These are phyloP conservation scores for Pseudorhiza aurosa DNA, from an alignment of 30 jellyfish, hydroid and myxozoan species.

Conservation along the genomic window DNA sequence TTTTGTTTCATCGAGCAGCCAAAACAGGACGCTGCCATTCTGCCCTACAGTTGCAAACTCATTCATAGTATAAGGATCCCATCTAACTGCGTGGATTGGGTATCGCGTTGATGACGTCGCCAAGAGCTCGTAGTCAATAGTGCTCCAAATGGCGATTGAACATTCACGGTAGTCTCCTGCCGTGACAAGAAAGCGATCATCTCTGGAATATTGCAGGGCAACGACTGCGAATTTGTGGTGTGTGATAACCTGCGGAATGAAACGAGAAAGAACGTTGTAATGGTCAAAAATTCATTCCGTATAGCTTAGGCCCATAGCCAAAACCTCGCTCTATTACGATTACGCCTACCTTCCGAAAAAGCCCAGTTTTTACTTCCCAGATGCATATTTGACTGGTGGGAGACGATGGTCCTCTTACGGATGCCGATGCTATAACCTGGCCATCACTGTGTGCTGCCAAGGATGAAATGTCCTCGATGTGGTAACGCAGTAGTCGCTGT, in stretches of 20 bases:
- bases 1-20: constrained; percentile 84
- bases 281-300: too few relatives aligned
- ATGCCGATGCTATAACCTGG: constrained; percentile 83
- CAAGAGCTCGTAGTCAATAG: constrained; percentile 54
- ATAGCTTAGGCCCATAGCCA: too few relatives aligned
- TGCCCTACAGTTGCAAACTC: constrained; percentile 92
- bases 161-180: constrained; percentile 83
- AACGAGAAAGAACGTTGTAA: too few relatives aligned
- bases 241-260: constrained; percentile 49
- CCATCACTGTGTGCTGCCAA: constrained; percentile 91
- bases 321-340: too few relatives aligned
- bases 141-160: constrained; percentile 83
- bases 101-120: constrained; percentile 66
- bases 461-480: constrained; percentile 85
- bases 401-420: constrained; percentile 59
- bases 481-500: constrained; percentile 69
- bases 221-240: constrained; percentile 63
- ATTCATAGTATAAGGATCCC: constrained; percentile 93
- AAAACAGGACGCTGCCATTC: constrained; percentile 75
- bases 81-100: constrained; percentile 75
- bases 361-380: constrained; percentile 78
- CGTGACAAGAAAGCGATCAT: constrained; percentile 84
- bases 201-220: constrained; percentile 89
- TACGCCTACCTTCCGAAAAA: constrained; percentile 68
- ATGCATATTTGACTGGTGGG: constrained; percentile 62